These are phyloP conservation scores for Antechinus flavipes DNA, from an alignment of 2,113 vertebrate species.

Conservation along the genomic window DNA sequence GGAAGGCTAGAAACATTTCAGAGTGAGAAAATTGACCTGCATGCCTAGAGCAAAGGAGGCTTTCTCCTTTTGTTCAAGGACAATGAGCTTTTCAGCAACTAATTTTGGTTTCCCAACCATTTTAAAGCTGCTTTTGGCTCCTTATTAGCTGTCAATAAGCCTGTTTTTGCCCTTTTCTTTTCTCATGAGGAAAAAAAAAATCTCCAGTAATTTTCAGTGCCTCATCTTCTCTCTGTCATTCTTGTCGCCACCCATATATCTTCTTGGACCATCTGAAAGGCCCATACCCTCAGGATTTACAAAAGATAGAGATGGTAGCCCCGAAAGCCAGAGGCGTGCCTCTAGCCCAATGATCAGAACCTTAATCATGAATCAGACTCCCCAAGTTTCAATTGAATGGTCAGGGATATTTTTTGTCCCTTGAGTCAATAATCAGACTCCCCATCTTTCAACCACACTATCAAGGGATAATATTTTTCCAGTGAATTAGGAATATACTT, in stretches of 20 bases:
- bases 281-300: conserved; percentile 64
- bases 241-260: conserved; percentile 41
- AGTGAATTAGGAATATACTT: no score
- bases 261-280: conserved; percentile 53
- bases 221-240: conserved; percentile 58
- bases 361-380: conserved; percentile 52
- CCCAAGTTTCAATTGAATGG: not conserved
- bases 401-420: conserved; percentile 39
- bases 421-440: conserved; percentile 50
- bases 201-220: conserved; percentile 33
- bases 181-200: conserved; percentile 45
- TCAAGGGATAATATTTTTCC: no score
- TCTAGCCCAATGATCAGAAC: not conserved
- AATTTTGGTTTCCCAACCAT: conserved; percentile 10
- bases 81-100: conserved; percentile 50
- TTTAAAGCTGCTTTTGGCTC: conserved; percentile 47
- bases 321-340: conserved; percentile 53
- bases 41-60: not conserved
- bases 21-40: conserved; percentile 36
- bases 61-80: conserved; percentile 59
- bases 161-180: conserved; percentile 42
- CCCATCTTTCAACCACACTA: no score
- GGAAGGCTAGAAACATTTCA: conserved; percentile 23
- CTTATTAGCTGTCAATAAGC: conserved; percentile 56
- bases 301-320: conserved; percentile 26